phyloP scores from a whole-genome alignment of 2,888 invertebrate species.

The Asteroscopus sphinx region DNA sequence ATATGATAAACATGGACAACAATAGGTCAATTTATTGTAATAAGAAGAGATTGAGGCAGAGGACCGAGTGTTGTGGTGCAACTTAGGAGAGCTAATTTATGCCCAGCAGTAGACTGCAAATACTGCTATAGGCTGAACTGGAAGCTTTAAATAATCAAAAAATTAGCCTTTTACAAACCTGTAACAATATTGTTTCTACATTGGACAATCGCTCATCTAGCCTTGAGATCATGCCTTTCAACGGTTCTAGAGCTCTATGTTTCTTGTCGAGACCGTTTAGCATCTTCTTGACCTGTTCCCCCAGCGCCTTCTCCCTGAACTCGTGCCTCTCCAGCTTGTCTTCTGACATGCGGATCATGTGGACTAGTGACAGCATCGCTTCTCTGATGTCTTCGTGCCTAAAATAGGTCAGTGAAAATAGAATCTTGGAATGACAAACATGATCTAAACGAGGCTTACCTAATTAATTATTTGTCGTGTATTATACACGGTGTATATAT shows the following conservation, averaged over 20 bases:
- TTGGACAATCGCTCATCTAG: constrained; percentile 94
- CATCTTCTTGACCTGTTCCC: constrained; percentile 94
- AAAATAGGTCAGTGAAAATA: constrained; percentile 22
- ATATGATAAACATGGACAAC: no score
- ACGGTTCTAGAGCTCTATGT: constrained; percentile 92
- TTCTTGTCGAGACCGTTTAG: constrained; percentile 93
- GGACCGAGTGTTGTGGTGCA: no score
- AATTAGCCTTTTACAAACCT: constrained; percentile 84
- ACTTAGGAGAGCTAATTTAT: no score
- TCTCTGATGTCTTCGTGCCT: constrained; percentile 94
- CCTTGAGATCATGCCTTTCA: constrained; percentile 92
- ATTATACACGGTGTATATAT: no score
- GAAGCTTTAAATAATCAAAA: no score
- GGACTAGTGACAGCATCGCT: constrained; percentile 94
- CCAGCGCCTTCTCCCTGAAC: constrained; percentile 93
- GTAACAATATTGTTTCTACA: constrained; percentile 93
- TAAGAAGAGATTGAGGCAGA: no score
- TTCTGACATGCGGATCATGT: constrained; percentile 94
- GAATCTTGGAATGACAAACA: not conserved
- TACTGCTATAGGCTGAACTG: no score
- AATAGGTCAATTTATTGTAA: no score
- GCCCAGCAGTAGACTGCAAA: no score
- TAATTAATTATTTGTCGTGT: no score
- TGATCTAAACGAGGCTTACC: no score
- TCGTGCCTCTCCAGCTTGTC: constrained; percentile 96